Evolutionary conservation across 2,113 vertebrate species (phyloP), one percentile per base, ranked within the genome.

Genomic region (Calypte anna): DNA sequence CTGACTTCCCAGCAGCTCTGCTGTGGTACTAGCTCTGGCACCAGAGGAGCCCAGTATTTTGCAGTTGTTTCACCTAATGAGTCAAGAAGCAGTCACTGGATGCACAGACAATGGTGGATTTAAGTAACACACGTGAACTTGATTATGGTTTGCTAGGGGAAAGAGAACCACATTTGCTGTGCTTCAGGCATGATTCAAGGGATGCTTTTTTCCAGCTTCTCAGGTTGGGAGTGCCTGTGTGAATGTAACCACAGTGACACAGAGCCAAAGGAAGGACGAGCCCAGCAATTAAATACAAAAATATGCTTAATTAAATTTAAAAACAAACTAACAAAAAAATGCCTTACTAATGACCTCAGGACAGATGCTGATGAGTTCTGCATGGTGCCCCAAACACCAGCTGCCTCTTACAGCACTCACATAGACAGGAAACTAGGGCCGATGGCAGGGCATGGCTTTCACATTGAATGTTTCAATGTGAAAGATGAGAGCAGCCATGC

Each of bases 231-330:
- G n/a, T 33, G 43, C 43, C 55, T 50, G 8, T 58, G 54, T 83
- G 63, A 63, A 16, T 68, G 59, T 57, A 95, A 88, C 76, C 88
- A 81, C 91, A 88, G 38, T 90, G 88, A 85, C 1, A 93, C 27
- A 58, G 33, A 81, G 40, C 16, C 53, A 77, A 79, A 94, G 21
- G 24, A 75, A 50, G 64, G 76, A 86, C 46, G 30, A 5, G 9
- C 81, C 20, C 54, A 50, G 19, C 21, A 86, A 70, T 91, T 81
- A 88, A 93, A 78, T 6, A 88, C 48, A 88, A 86, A 95, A 91
- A 69, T 62, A n/a, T 82, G 15, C 74, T 78, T 88, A 82, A 92
- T 72, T 70, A 80, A 53, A 54, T 67, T 51, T 22, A 48, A 48
- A 48, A 48, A 48, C 8, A 30, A 24, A 67, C 30, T 25, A 31